Percentiles rank a stretch among this genome's conserved stretches.
These are phyloP conservation scores for Halichoerus grypus DNA, from an alignment of 2,113 vertebrate genomes.

Conservation along the genomic window DNA sequence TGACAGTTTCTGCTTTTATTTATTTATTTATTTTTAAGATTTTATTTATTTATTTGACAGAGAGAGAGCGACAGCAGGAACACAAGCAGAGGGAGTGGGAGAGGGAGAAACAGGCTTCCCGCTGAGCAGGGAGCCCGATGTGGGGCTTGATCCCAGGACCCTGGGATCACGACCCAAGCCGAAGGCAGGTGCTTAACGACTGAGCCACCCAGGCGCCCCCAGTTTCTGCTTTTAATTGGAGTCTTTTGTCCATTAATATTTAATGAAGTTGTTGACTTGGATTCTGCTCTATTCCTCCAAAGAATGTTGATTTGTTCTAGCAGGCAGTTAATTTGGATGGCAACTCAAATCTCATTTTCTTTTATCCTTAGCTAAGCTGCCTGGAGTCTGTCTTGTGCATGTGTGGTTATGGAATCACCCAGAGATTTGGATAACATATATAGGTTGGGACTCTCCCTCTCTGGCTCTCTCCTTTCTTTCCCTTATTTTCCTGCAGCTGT, in stretches of 20 bases:
- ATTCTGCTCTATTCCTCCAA: constrained; percentile 41
- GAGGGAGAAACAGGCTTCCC: no score
- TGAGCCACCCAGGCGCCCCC: no score
- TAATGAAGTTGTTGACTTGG: not conserved
- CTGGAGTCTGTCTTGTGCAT: not conserved
- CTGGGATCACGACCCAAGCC: no score
- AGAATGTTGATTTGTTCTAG: not conserved
- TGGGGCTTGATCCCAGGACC: no score
- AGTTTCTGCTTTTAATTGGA: constrained; percentile 14
- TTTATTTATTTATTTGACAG: no score
- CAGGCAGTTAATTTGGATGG: not conserved
- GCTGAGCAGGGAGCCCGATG: no score
- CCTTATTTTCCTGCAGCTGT: not conserved
- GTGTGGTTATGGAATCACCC: not conserved
- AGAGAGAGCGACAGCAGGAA: no score
- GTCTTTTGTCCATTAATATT: not conserved
- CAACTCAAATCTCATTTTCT: constrained; percentile 26
- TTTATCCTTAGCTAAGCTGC: not conserved
- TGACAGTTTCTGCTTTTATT: not conserved
- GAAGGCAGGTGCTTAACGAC: no score
- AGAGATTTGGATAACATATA: not conserved
- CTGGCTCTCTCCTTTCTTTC: not conserved
- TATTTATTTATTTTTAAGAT: no score
- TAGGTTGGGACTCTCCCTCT: not conserved
- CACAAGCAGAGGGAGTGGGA: no score